These are phyloP conservation scores for Agapostemon virescens DNA, from an alignment of 2,888 invertebrate genomes.

Conservation along the genomic window DNA sequence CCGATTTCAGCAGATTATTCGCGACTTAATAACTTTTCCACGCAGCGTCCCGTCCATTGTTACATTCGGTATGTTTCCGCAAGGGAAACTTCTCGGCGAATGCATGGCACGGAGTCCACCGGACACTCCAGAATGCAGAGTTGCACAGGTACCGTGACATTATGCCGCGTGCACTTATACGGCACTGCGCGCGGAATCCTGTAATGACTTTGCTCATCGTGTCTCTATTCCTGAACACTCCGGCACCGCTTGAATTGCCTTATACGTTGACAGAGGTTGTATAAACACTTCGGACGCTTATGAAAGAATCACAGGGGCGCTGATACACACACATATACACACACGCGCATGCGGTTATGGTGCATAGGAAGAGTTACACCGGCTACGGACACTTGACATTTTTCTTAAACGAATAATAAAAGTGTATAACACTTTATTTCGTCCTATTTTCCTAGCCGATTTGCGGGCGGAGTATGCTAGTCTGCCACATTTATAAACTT, in stretches of 20 bases:
- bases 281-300: constrained; percentile 40
- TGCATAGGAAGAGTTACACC: background rate
- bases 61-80: constrained; percentile 21
- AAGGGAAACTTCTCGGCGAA: constrained; percentile 50
- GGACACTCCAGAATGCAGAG: constrained; percentile 66
- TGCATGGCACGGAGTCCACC: constrained; percentile 53
- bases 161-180: constrained; percentile 56
- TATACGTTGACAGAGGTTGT: constrained; percentile 17
- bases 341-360: background rate
- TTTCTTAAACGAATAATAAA: background rate
- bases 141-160: constrained; percentile 59
- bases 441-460: too few species aligned
- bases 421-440: too few species aligned
- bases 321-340: background rate
- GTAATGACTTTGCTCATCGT: constrained; percentile 71
- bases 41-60: constrained; percentile 31
- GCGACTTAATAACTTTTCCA: constrained; percentile 1
- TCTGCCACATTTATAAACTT: too few species aligned
- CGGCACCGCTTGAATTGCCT: constrained; percentile 47
- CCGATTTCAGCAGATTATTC: background rate
- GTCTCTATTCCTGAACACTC: constrained; percentile 61
- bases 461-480: too few species aligned
- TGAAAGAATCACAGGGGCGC: constrained; percentile 3
- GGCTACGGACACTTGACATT: background rate
- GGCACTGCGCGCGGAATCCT: constrained; percentile 62